Percentiles rank a stretch among this genome's conserved stretches.
Conservation (phyloP, 2,113 vertebrate genomes). For the Sterna hirundo region DNA sequence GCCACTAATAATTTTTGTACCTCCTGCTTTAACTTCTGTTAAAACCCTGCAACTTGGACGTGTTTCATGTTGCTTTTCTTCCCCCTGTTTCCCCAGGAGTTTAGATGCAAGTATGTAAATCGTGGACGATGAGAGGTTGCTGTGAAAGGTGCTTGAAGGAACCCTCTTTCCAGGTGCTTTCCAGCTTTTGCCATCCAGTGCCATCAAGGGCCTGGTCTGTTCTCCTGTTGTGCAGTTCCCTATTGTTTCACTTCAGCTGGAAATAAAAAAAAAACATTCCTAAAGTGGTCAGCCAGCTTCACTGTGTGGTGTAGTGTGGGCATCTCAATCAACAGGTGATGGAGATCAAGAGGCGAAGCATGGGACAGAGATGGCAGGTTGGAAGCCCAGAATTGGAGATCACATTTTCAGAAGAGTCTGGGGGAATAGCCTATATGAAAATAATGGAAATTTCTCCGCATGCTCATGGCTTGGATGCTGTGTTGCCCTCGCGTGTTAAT, state of each 20-base stretch:
- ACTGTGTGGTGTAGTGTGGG: neutral
- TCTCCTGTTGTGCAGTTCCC: neutral
- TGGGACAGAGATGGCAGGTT: neutral
- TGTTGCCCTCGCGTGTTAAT: neutral
- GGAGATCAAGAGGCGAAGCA: neutral
- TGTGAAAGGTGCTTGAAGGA: neutral
- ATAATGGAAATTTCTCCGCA: neutral
- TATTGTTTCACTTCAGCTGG: neutral
- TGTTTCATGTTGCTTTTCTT: neutral
- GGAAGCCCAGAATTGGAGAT: neutral
- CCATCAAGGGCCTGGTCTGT: neutral
- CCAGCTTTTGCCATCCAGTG: neutral
- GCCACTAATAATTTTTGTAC: neutral
- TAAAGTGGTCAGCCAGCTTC: accelerated
- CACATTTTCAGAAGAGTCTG: neutral
- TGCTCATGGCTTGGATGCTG: neutral
- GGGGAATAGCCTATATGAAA: neutral
- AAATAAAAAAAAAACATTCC: neutral
- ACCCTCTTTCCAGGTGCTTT: neutral
- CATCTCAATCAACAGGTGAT: neutral
- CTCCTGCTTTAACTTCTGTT: neutral
- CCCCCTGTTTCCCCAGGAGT: neutral
- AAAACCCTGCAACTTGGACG: neutral
- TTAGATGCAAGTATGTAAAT: neutral
- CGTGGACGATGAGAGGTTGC: neutral